Evolutionary conservation across 2,113 vertebrate genomes (phyloP), one percentile per base, ranked within the genome.

Genomic region (Hippoglossus stenolepis): DNA sequence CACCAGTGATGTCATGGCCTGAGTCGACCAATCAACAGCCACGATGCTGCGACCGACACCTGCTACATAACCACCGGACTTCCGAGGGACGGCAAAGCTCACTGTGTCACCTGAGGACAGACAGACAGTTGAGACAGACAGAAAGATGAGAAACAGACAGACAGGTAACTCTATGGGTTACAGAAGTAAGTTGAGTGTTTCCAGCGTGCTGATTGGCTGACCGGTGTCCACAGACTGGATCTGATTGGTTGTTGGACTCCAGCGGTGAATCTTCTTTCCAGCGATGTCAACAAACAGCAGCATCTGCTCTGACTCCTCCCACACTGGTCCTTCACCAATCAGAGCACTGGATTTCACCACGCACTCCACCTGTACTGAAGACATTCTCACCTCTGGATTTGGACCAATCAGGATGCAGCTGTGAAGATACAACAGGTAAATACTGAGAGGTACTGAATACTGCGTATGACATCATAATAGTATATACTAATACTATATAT

Each of bases 301-400:
- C 1, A 89, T 93, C 17, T 86, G 86, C 4, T 96, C 93, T 4
- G 91, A 92, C 82, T 96, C 96, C 60, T 98, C 97, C 98, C 97
- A 99, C 31, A 98, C 84, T 0, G 98, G 97, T 21, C 96, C 96
- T 86, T 99, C 98, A 17, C 95, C 96, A 14, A 97, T 60, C 70
- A 83, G 12, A 84, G 75, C 92, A 4, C 86, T 79, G 58, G 91
- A 88, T 3, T 62, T 85, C 77, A 94, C 88, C 2, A 96, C 78
- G 57, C 95, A 95, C 70, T 97, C 95, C 2, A 98, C 88, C 85
- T 94, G 95, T 24, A 97, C 12, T 3, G 95, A 95, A 0, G 95
- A 95, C 97, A 98, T 98, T 13, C 40, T 12, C 45, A 62, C 4
- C 74, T 26, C 23, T 9, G 6, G 24, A 40, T 28, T 45, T 45